These are phyloP conservation scores for Sebastolobus altivelis DNA, from an alignment of 2,797 vertebrate species.

Conservation along the genomic window DNA sequence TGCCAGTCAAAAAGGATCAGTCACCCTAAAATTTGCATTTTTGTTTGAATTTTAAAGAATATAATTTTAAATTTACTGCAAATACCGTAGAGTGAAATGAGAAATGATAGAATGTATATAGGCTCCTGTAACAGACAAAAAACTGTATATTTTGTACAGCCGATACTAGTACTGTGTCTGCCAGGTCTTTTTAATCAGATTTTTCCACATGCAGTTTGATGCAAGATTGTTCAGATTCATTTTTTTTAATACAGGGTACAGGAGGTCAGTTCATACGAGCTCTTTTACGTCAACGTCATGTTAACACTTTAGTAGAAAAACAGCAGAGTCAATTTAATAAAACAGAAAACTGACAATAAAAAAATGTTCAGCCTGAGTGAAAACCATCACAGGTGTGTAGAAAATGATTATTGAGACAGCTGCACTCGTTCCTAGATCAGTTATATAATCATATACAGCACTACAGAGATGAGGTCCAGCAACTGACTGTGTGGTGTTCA, in stretches of 20 bases:
- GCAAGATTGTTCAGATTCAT: slow-evolving; percentile 5
- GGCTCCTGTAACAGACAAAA: neutral
- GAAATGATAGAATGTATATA: slow-evolving; percentile 12
- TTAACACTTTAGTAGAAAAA: neutral
- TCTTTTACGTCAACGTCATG: neutral
- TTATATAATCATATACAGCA: neutral
- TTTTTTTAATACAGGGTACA: neutral
- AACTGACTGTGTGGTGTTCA: too few species aligned
- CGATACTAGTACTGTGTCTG: neutral
- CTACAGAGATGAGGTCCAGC: too few species aligned
- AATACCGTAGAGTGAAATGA: neutral
- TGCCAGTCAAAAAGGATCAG: neutral
- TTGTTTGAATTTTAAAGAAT: neutral
- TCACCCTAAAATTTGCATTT: neutral
- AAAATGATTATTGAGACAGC: neutral
- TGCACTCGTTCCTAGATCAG: neutral
- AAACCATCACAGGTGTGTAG: neutral
- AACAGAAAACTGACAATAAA: neutral
- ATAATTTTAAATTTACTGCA: neutral
- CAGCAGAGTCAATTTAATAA: neutral
- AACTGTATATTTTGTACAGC: slow-evolving; percentile 20
- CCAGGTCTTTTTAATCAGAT: neutral
- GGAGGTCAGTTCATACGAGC: neutral
- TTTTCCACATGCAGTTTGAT: neutral
- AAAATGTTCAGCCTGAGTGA: neutral